Conservation (phyloP, 2,113 vertebrate genomes). For the Periophthalmodon schlosseri region DNA sequence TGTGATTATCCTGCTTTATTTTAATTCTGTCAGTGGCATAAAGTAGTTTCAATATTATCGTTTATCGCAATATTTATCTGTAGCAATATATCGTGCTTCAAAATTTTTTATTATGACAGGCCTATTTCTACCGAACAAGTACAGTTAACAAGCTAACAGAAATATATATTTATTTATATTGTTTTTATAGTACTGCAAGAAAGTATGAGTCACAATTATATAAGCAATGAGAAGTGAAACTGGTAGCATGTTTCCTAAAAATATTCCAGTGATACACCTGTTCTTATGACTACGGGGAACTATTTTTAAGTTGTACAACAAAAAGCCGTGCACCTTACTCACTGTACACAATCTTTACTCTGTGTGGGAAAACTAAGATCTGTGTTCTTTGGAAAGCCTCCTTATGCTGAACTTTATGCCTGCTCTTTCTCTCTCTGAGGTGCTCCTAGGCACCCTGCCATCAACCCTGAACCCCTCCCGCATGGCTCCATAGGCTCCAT, state of each 20-base stretch:
- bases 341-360: conserved; percentile 16
- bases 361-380: conserved; percentile 32
- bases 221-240: not conserved
- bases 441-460: conserved; percentile 60
- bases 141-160: not conserved
- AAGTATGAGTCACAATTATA: not conserved
- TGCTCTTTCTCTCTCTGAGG: conserved; percentile 28
- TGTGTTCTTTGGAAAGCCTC: conserved; percentile 30
- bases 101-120: too few species aligned
- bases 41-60: too few species aligned
- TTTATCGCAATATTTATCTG: too few species aligned
- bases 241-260: not conserved
- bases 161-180: not conserved
- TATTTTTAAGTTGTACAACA: not conserved
- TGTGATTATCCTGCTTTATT: too few species aligned
- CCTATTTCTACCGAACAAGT: too few species aligned
- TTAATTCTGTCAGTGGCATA: too few species aligned
- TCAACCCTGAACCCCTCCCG: conserved; percentile 37
- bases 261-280: not conserved
- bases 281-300: not conserved
- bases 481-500: conserved; percentile 43
- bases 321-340: not conserved
- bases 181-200: not conserved
- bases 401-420: conserved; percentile 40
- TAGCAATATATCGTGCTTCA: too few species aligned